phyloP scores from a whole-genome alignment of 2,888 invertebrate species.

The Molorchus minor region DNA sequence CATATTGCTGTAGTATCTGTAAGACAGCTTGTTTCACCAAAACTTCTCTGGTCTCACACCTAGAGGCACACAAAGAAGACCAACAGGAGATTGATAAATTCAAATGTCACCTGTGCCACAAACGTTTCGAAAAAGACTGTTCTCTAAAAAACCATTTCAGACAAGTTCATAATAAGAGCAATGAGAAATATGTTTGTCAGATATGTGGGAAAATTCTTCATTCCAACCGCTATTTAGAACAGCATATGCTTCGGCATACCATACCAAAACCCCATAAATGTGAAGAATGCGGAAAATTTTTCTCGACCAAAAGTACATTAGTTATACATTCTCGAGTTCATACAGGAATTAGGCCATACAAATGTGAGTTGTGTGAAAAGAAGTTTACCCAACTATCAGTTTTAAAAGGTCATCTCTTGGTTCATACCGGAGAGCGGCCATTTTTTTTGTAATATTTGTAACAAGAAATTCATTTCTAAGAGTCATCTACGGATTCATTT shows the following conservation, averaged over 20 bases:
- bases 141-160: conserved; percentile 32
- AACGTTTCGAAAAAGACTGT: conserved; percentile 27
- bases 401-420: conserved; percentile 61
- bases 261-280: conserved; percentile 51
- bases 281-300: conserved; percentile 61
- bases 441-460: conserved; percentile 52
- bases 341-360: conserved; percentile 64
- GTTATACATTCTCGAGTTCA: conserved; percentile 60
- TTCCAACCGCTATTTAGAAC: background rate
- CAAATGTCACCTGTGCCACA: conserved; percentile 34
- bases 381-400: conserved; percentile 16
- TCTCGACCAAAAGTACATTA: conserved; percentile 63
- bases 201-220: conserved; percentile 4
- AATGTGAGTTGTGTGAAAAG: conserved; percentile 63
- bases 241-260: background rate
- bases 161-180: conserved; percentile 8
- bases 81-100: conserved; percentile 28
- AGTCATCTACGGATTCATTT: background rate
- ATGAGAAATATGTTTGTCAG: background rate
- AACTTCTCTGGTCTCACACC: conserved; percentile 1
- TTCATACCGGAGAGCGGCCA: conserved; percentile 61
- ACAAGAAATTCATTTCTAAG: background rate
- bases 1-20: conserved; percentile 33
- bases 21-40: conserved; percentile 28
- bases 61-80: conserved; percentile 24